Evolutionary conservation across 2,113 vertebrate species (phyloP), one percentile per base, ranked within the genome.

Genomic region (Terrapene triunguis): DNA sequence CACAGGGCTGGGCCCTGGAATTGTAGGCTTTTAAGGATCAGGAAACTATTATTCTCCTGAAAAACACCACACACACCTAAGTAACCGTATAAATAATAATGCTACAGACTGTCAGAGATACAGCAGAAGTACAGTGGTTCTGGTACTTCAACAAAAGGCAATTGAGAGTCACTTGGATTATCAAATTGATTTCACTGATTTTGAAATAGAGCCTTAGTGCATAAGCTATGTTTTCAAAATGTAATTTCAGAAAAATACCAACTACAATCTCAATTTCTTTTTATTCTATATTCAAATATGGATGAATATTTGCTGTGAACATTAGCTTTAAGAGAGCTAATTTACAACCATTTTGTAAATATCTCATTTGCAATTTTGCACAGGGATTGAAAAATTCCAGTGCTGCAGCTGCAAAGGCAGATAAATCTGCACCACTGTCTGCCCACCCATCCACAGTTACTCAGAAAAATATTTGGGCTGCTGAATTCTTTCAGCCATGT

Each of bases 161-260:
- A 62, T 86, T 93, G 16, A 50, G 54, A 96, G 65, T 6, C 89
- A 82, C 0, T 9, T 19, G 3, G 6, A 82, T 50, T 74, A 85
- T 44, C n/a, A 53, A 1, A 87, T 54, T 80, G 85, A 92, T 84
- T 47, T 27, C 19, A 90, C n/a, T 8, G 1, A 78, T 42, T 87
- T 32, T 65, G 22, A 80, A 44, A 72, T 35, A 24, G 0, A 80
- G 5, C 38, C 65, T 54, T 74, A 85, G 5, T 10, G 50, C 24
- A 93, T 51, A 95, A 96, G 3, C 57, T 54, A 62, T 48, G 10
- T 25, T 76, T 96, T 94, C 50, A 93, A 94, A 94, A 86, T 6
- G 19, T 29, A 87, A 95, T 95, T 94, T 95, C 91, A 90, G 84
- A 91, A 97, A 97, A 98, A 95, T 32, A 84, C 54, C 92, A 89